Conservation (phyloP, 2,888 invertebrate genomes). For the Leucania comma region DNA sequence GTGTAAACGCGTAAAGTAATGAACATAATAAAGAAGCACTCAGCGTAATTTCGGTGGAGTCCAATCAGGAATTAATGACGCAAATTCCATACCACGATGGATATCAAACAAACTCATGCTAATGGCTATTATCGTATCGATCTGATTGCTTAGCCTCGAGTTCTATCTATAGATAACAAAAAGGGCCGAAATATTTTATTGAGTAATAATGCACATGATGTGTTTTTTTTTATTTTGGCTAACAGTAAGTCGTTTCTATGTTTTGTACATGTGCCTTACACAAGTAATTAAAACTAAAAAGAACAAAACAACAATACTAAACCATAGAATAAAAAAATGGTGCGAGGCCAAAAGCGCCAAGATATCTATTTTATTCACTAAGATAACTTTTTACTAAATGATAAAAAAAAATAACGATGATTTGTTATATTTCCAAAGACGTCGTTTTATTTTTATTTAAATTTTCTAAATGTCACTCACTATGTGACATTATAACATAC, state of each 20-base stretch:
- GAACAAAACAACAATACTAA: too few relatives aligned
- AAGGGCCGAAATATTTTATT: conserved; percentile 1
- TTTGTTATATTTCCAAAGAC: too few relatives aligned
- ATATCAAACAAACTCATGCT: conserved; percentile 31
- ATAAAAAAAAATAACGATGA: too few relatives aligned
- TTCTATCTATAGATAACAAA: conserved; percentile 28
- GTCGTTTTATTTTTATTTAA: neutral
- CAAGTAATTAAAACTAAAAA: too few relatives aligned
- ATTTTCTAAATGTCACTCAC: neutral
- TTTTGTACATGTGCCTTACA: too few relatives aligned
- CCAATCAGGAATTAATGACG: conserved; percentile 27
- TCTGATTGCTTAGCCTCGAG: conserved; percentile 24
- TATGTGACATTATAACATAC: neutral
- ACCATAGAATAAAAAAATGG: too few relatives aligned
- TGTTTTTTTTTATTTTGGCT: neutral
- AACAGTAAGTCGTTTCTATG: too few relatives aligned
- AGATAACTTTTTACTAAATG: neutral
- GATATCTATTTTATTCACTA: too few relatives aligned
- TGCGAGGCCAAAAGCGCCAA: too few relatives aligned
- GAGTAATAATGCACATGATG: neutral
- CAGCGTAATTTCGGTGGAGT: conserved; percentile 34
- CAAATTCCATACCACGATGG: conserved; percentile 7
- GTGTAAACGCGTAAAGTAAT: conserved; percentile 31
- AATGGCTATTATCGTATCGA: conserved; percentile 50
- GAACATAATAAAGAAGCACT: conserved; percentile 17